phyloP scores from a whole-genome alignment of 2,888 invertebrate species.

The Campoletis raptor region DNA sequence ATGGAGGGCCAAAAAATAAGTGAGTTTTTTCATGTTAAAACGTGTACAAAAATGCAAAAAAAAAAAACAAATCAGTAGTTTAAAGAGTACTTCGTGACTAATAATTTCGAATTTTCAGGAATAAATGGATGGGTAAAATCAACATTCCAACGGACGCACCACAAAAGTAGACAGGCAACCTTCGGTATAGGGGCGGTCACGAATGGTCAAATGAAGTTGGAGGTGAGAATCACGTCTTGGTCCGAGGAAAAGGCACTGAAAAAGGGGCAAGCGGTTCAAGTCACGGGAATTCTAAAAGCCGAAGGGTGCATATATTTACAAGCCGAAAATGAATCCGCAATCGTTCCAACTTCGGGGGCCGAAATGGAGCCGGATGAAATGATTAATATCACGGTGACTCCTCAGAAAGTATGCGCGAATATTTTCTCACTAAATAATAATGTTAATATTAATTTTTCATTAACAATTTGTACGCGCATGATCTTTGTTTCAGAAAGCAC shows the following conservation, averaged over 20 bases:
- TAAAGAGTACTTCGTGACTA: background rate
- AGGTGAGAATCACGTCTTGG: background rate
- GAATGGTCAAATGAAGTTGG: conserved; percentile 16
- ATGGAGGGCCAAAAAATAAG: conserved; percentile 22
- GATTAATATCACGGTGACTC: conserved; percentile 10
- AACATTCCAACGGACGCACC: conserved; percentile 19
- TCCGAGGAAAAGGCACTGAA: background rate
- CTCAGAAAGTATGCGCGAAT: background rate
- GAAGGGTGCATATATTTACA: background rate
- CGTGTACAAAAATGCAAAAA: background rate
- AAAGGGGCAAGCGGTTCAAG: background rate
- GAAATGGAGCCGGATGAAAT: conserved; percentile 13
- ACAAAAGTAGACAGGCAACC: conserved; percentile 21
- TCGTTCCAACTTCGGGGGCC: background rate
- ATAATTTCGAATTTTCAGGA: conserved; percentile 15
- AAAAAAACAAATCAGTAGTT: background rate
- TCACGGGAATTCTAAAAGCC: background rate
- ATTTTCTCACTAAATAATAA: conserved; percentile 1
- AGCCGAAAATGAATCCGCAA: background rate
- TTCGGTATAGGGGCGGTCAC: conserved; percentile 32
- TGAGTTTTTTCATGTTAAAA: conserved; percentile 16
- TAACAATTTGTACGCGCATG: conserved; percentile 2
- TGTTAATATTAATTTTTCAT: background rate
- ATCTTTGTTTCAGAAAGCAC: conserved; percentile 22
- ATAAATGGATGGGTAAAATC: conserved; percentile 33